Base-by-base conservation (phyloP, 2,113 vertebrate species). In the Oceanites oceanicus region DNA sequence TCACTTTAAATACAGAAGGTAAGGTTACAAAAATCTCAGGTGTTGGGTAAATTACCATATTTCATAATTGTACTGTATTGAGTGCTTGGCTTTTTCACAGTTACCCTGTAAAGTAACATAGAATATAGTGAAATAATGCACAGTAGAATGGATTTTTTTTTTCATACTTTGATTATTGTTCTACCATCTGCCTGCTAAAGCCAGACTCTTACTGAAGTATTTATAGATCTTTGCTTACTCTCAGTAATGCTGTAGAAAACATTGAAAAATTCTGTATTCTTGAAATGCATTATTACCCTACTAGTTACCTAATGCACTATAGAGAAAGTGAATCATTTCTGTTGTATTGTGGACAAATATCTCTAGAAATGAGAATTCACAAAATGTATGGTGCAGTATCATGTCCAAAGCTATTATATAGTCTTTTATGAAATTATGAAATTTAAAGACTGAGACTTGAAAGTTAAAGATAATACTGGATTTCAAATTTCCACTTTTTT, bases 1-100 rank as follows among this genome's bases (percentile, higher is more conserved):
- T 95, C 58, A 49, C 80, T 94, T 92, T 68, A 96, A 76, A 66
- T 90, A 90, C 67, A 82, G 75, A 96, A 96, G 96, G 97, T 98
- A 90, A 96, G 96, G 25, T 73, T 63, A 77, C 47, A 78, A 7
- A 68, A 89, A 70, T 80, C 45, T 66, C 13, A 29, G 40, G 26
- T 45, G 15, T 44, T 92, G 65, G 20, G 10, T 29, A 75, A 38
- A 47, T 71, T n/a, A 45, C 42, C 4, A 0, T 88, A 11, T 53
- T 62, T 93, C 11, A 32, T 77, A 29, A 80, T 49, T 9, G 4
- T 63, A 49, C 62, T 74, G 6, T 73, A 21, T 56, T 1, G 3
- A 27, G n/a, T 84, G 40, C 65, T 92, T 79, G 47, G 34, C 36
- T 90, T 72, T 89, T 77, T 58, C 25, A 29, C 16, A 63, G 15